Conservation (phyloP, 37 sponge, comb jelly and placozoan genomes). For the Cliona cf. orientalis region DNA sequence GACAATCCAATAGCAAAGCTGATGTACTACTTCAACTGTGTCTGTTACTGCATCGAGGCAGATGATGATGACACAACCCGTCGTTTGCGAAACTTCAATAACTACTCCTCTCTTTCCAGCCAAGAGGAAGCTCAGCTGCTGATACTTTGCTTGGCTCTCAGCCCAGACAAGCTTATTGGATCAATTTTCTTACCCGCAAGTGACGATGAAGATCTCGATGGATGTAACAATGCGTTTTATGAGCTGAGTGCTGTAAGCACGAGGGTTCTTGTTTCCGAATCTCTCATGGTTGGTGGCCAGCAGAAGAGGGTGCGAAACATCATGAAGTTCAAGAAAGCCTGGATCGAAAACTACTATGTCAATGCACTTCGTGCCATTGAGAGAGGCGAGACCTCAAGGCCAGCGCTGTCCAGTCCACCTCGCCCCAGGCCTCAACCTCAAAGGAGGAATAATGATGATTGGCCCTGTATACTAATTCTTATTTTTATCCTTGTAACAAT, state of each 20-base stretch:
- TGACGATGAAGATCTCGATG: constrained; percentile 2
- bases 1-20: constrained; percentile 29
- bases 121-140: constrained; percentile 33
- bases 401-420: no score
- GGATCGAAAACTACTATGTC: constrained; percentile 35
- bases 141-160: constrained; percentile 31
- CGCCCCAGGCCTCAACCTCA: no score
- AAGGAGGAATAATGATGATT: no score
- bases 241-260: constrained; percentile 54
- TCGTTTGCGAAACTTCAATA: constrained; percentile 32
- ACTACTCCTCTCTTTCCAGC: constrained; percentile 27
- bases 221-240: constrained; percentile 23
- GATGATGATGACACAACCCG: background rate
- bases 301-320: constrained; percentile 24
- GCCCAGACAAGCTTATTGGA: constrained; percentile 48
- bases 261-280: constrained; percentile 36
- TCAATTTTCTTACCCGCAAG: constrained; percentile 16
- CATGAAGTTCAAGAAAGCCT: constrained; percentile 46
- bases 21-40: constrained; percentile 60
- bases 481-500: no score
- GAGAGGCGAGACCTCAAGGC: no score
- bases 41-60: constrained; percentile 32
- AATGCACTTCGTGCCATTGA: constrained; percentile 20
- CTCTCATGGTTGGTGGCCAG: constrained; percentile 49
- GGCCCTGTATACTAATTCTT: no score